Evolutionary conservation across 2,797 vertebrate genomes (phyloP).

Genomic region (Rhabdomys pumilio): DNA sequence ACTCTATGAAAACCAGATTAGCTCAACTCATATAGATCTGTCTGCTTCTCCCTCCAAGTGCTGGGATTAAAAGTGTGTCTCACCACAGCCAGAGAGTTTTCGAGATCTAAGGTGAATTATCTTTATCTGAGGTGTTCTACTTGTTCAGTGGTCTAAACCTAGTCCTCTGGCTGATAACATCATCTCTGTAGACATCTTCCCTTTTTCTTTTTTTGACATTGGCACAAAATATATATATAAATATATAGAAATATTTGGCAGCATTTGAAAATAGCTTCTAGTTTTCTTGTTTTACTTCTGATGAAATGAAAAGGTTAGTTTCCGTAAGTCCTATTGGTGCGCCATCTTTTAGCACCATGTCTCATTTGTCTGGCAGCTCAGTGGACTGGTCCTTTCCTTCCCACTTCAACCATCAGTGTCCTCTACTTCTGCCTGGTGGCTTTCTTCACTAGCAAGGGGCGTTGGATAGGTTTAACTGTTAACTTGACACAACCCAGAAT

Average conservation of each 20-base stretch:
- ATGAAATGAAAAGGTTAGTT: not conserved
- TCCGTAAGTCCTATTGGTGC: not conserved
- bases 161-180: not conserved
- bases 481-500: too few species aligned
- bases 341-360: not conserved
- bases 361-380: not conserved
- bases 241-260: conserved; percentile 41
- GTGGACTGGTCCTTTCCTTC: not conserved
- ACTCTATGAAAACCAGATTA: not conserved
- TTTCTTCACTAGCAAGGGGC: not conserved
- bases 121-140: not conserved
- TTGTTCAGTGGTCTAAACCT: conserved; percentile 10
- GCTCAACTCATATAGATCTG: not conserved
- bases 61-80: not conserved
- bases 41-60: not conserved
- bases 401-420: not conserved
- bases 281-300: not conserved
- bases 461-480: not conserved
- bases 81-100: not conserved
- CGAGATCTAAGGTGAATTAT: not conserved
- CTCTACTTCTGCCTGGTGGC: not conserved
- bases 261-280: conserved; percentile 45
- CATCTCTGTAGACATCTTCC: not conserved
- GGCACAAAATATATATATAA: not conserved
- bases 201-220: not conserved